Percentiles rank a stretch among this genome's conserved stretches.
Conservation (phyloP, 1,140 invertebrate genomes). For the Caenorhabditis brenneri region DNA sequence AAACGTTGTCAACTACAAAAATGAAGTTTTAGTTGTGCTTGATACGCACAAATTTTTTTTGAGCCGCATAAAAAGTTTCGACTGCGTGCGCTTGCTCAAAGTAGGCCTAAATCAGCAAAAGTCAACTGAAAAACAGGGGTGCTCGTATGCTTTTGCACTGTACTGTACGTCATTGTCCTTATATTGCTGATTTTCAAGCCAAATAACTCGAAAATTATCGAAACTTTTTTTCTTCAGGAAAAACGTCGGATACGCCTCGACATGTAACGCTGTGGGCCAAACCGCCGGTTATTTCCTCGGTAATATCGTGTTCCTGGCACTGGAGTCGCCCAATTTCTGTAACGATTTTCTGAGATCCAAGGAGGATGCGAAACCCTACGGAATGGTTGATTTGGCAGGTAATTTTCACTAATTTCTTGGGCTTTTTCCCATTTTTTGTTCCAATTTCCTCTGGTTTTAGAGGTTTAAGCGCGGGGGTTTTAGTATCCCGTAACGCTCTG, state of each 20-base stretch:
- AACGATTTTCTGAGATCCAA: slow-evolving; percentile 85
- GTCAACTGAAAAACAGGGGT: too few relatives aligned
- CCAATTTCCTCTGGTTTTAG: not conserved
- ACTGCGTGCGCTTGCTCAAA: too few relatives aligned
- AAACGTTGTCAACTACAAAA: too few relatives aligned
- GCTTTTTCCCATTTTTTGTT: not conserved
- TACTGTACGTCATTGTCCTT: too few relatives aligned
- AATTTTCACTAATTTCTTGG: slow-evolving; percentile 47
- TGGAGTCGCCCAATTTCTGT: slow-evolving; percentile 95
- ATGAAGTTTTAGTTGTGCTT: too few relatives aligned
- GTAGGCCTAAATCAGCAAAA: too few relatives aligned
- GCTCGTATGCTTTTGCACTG: too few relatives aligned
- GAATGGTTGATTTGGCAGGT: slow-evolving; percentile 86
- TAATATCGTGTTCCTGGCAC: slow-evolving; percentile 92
- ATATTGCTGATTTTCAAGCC: too few relatives aligned
- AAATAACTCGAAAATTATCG: not conserved
- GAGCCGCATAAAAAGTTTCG: too few relatives aligned
- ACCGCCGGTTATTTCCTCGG: slow-evolving; percentile 96
- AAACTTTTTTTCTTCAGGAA: slow-evolving; percentile 73
- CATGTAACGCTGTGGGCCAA: slow-evolving; percentile 97
- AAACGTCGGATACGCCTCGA: slow-evolving; percentile 98
- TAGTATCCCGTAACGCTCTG: too few relatives aligned
- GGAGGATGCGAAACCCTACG: slow-evolving; percentile 75
- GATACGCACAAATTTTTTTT: too few relatives aligned
- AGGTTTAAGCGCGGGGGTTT: too few relatives aligned